Evolutionary conservation across 2,888 invertebrate genomes (phyloP), one percentile per base, ranked within the genome.

Genomic region (Notocelia uddmanniana): DNA sequence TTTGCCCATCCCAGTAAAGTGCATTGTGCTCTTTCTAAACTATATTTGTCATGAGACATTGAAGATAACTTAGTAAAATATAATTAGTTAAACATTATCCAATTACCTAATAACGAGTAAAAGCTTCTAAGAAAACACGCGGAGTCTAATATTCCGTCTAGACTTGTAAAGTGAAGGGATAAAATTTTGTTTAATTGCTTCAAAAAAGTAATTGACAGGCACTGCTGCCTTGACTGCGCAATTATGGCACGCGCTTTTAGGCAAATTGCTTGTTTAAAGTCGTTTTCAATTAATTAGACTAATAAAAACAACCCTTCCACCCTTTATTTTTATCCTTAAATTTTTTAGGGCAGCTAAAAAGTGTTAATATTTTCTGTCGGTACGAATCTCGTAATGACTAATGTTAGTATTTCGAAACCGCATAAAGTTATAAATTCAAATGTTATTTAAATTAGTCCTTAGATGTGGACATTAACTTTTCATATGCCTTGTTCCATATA

Each of bases 101-200:
- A 63, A 26, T 63, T 19, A 63, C 31, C 34, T 15, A 34, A 63
- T 63, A 19, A 63, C 50, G 26, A 31, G 34, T 31, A 52, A 63
- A 63, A 31, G 34, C 19, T 50, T 63, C 15, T 34, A 26, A 63
- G 31, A 50, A 63, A 50, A 63, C 62, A 19, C 13, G n/a, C 5
- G 19, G 19, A 13, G 31, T 15, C 21, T 52, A 68, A 59, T 68
- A 59, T 13, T 9, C 18, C 8, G 59, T 59, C 68, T 68, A 68
- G 52, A 59, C 31, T 23, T 37, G 13, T 37, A 26, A 59, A 68
- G 18, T 5, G 15, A 48, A 58, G 45, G 23, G 21, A 58, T 50
- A 11, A 0, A 34, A 52, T 52, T 18, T 19, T 31, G 23, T 26
- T 63, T 63, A 60, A 68, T 23, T 15, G 23, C n/a, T 60, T 60